Percentiles rank a stretch among this genome's conserved stretches.
Evolutionary conservation across 2,113 vertebrate genomes (phyloP).

Genomic region (Cromileptes altivelis): DNA sequence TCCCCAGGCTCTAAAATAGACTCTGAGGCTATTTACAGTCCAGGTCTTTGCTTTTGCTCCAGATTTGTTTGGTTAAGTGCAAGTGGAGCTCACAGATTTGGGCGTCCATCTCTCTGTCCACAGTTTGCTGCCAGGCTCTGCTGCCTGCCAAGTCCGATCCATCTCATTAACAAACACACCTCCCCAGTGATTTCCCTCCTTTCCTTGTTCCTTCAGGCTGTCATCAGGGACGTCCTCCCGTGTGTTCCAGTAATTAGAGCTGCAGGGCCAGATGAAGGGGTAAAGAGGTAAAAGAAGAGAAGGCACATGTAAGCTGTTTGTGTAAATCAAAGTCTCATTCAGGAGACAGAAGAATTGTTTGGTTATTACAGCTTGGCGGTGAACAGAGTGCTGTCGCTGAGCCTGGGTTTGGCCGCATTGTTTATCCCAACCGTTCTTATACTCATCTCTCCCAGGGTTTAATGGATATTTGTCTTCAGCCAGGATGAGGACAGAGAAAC

Average conservation of each 20-base stretch:
- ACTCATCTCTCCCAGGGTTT: conserved; percentile 10
- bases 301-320: conserved; percentile 25
- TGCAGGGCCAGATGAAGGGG: conserved; percentile 23
- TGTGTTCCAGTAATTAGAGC: conserved; percentile 51
- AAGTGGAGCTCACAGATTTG: conserved; percentile 35
- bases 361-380: conserved; percentile 9
- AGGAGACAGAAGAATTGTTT: background rate
- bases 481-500: conserved; percentile 18
- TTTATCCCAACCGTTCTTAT: conserved; percentile 5
- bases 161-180: conserved; percentile 62
- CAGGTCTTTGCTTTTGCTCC: conserved; percentile 45
- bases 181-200: conserved; percentile 38
- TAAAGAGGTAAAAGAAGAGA: conserved; percentile 29
- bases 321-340: conserved; percentile 44
- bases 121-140: conserved; percentile 48
- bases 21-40: conserved; percentile 36
- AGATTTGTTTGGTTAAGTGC: conserved; percentile 45
- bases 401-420: background rate
- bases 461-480: conserved; percentile 16
- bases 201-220: background rate
- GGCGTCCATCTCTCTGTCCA: conserved; percentile 33
- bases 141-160: conserved; percentile 65
- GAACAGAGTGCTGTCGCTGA: background rate
- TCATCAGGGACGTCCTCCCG: conserved; percentile 19
- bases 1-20: conserved; percentile 39